Evolutionary conservation across 2,797 vertebrate species (phyloP).

Genomic region (Myotis pilosus): DNA sequence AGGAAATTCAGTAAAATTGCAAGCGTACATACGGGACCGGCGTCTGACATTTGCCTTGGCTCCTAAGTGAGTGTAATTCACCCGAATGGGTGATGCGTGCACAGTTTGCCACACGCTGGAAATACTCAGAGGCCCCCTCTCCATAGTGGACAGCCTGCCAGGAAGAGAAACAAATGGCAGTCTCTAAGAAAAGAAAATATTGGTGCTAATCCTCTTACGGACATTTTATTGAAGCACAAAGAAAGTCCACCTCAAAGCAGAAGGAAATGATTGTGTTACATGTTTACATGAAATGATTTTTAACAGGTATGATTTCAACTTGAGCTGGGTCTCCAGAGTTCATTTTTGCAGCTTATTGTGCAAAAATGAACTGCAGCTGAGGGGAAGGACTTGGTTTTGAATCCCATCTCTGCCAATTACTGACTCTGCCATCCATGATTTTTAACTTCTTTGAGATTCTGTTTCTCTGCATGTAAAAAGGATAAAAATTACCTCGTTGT

Average conservation of each 20-base stretch:
- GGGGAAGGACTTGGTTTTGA: not conserved
- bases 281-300: constrained; percentile 44
- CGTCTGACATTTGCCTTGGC: constrained; percentile 41
- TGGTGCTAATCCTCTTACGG: constrained; percentile 16
- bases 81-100: not conserved
- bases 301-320: not conserved
- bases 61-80: not conserved
- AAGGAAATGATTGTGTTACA: not conserved
- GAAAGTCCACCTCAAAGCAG: not conserved
- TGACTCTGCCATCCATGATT: not conserved
- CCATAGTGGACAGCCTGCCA: not conserved
- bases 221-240: not conserved
- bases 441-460: not conserved
- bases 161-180: not conserved
- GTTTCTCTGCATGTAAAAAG: not conserved
- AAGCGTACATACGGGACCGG: not conserved
- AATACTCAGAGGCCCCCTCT: not conserved
- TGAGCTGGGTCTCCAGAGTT: not conserved
- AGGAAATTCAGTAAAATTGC: constrained; percentile 51
- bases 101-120: not conserved
- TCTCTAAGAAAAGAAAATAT: constrained; percentile 19
- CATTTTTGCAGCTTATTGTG: not conserved
- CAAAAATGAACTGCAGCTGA: not conserved
- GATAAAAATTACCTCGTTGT: not conserved
- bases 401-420: not conserved